Evolutionary conservation across 2,113 vertebrate genomes (phyloP).

Genomic region (Riparia riparia): DNA sequence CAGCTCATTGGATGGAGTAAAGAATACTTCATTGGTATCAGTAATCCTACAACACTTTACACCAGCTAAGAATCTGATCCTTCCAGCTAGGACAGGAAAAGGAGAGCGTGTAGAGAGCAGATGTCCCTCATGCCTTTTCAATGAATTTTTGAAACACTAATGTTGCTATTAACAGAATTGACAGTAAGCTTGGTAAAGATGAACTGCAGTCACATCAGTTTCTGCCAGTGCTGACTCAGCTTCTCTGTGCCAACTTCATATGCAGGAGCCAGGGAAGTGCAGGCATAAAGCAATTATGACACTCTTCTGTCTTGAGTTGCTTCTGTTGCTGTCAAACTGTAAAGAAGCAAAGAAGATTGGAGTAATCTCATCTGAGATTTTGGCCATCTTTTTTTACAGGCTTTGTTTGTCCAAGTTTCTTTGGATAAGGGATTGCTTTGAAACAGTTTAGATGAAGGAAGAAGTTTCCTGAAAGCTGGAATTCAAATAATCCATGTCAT

Average conservation of each 20-base stretch:
- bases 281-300: not conserved
- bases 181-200: not conserved
- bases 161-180: not conserved
- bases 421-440: not conserved
- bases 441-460: not conserved
- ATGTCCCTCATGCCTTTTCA: not conserved
- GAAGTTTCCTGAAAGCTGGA: not conserved
- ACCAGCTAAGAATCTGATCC: not conserved
- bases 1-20: not conserved
- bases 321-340: not conserved
- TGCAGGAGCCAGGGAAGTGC: not conserved
- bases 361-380: not conserved
- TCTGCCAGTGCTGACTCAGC: slow-evolving; percentile 29
- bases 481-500: not conserved
- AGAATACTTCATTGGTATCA: not conserved
- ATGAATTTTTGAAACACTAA: not conserved
- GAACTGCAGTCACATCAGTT: slow-evolving; percentile 3
- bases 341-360: not conserved
- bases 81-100: not conserved
- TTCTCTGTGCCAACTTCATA: not conserved
- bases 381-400: not conserved
- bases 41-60: not conserved
- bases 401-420: not conserved
- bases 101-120: accelerated
- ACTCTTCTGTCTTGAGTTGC: not conserved